phyloP scores from a whole-genome alignment of 2,888 invertebrate species.

The Xestia ashworthii region DNA sequence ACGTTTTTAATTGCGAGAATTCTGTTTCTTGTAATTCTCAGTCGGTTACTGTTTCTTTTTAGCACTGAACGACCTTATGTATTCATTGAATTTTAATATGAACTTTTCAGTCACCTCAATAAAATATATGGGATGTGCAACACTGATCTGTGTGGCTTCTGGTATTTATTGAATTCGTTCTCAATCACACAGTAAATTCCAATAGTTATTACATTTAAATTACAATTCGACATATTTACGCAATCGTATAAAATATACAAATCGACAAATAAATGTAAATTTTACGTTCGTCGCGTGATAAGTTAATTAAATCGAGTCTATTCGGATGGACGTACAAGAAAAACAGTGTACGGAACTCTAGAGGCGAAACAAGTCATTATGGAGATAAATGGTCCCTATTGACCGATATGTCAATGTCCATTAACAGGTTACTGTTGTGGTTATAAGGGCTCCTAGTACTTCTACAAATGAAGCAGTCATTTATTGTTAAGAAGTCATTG shows the following conservation, averaged over 20 bases:
- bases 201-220: conserved; percentile 34
- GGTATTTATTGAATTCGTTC: conserved; percentile 34
- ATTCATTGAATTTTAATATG: conserved; percentile 41
- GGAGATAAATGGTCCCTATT: conserved; percentile 8
- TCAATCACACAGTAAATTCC: conserved; percentile 35
- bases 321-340: conserved; percentile 12
- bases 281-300: conserved; percentile 49
- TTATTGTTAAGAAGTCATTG: background rate
- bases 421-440: background rate
- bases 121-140: conserved; percentile 16
- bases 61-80: background rate
- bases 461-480: background rate
- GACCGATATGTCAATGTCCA: conserved; percentile 1
- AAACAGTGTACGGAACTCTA: conserved; percentile 4
- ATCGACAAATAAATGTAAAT: conserved; percentile 39
- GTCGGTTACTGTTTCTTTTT: background rate
- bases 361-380: background rate
- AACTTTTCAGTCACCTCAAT: conserved; percentile 29
- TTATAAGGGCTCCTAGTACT: conserved; percentile 3
- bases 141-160: conserved; percentile 17
- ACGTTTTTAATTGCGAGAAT: background rate
- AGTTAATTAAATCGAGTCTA: conserved; percentile 44
- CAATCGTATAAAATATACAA: conserved; percentile 26
- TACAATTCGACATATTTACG: conserved; percentile 45
- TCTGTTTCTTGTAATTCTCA: background rate